Evolutionary conservation across 2,797 vertebrate species (phyloP), one percentile per base, ranked within the genome.

Genomic region (Aldrovandia affinis): DNA sequence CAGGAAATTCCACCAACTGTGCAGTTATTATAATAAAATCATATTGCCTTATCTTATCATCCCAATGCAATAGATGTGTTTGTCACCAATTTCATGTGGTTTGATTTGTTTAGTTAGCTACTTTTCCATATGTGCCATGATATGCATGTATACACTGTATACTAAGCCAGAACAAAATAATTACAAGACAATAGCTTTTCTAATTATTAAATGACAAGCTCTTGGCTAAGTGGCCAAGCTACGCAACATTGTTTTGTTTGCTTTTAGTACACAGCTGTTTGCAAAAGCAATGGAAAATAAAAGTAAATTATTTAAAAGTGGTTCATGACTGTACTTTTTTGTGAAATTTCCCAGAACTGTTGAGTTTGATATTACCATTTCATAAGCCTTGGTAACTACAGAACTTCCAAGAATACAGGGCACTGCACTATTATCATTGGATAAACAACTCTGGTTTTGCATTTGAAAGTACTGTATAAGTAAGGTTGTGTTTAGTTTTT

Each of bases 231-330:
- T 79, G 3, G 78, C 47, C 28, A 7, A 54, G 47, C 39, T 79
- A 20, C 20, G 39, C 42, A n/a, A 30, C 63, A 68, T 33, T 28
- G 33, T 30, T 42, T 75, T 50, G 1, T 78, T 78, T 78, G 77
- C 77, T 52, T 50, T 50, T 78, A 78, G 77, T 52, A 52, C 44
- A 52, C 42, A 52, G 42, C 44, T 28, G 44, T 78, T 78, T 50
- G 50, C 44, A 79, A 79, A 79, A 30, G n/a, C 50, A 52, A 79
- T 30, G 50, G 28, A 52, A 79, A 79, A 79, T 79, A 79, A 79
- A 79, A 54, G 78, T 79, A 79, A 79, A 79, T 79, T 79, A 79
- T 79, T 79, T 28, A 52, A 52, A 52, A 30, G 12, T 44, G 10
- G 2, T 77, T 8, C 22, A 22, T 1, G 39, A 9, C 22, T 77